Evolutionary conservation across 2,888 invertebrate genomes (phyloP).

Genomic region (Parnassius apollo): DNA sequence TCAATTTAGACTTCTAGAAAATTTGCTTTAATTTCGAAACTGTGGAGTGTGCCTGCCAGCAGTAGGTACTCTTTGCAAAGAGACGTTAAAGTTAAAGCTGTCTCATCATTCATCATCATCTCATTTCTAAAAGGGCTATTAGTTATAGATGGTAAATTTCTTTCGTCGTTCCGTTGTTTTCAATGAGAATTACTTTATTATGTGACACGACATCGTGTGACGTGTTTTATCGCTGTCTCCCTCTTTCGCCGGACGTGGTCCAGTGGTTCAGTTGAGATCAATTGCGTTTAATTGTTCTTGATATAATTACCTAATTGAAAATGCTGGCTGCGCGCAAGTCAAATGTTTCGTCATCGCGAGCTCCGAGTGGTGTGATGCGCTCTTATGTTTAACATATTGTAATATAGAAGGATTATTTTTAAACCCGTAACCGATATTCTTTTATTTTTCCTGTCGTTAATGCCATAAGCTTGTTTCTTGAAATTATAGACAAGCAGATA

Average conservation of each 20-base stretch:
- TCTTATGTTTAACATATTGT: background rate
- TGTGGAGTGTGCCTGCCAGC: too few species aligned
- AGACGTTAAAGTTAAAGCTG: too few species aligned
- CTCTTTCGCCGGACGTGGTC: constrained; percentile 44
- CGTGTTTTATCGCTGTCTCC: constrained; percentile 34
- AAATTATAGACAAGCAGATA: constrained; percentile 10
- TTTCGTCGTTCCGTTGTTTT: background rate
- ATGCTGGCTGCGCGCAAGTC: constrained; percentile 32
- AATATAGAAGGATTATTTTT: background rate
- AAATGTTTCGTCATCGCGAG: constrained; percentile 18
- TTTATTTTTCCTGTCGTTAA: background rate
- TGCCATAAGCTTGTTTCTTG: background rate
- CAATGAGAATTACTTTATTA: constrained; percentile 4
- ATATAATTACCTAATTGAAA: constrained; percentile 74
- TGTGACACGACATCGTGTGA: constrained; percentile 9
- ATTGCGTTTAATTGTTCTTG: constrained; percentile 75
- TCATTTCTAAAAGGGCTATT: too few species aligned
- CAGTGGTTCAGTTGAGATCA: constrained; percentile 68
- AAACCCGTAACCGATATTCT: background rate
- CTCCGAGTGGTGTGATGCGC: background rate
- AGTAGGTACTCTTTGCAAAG: too few species aligned
- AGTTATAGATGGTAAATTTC: too few species aligned
- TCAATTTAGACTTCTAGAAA: too few species aligned
- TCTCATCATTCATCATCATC: too few species aligned
- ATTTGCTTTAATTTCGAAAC: too few species aligned